Conservation (phyloP, 2,113 vertebrate genomes). For the Anseranas semipalmata region DNA sequence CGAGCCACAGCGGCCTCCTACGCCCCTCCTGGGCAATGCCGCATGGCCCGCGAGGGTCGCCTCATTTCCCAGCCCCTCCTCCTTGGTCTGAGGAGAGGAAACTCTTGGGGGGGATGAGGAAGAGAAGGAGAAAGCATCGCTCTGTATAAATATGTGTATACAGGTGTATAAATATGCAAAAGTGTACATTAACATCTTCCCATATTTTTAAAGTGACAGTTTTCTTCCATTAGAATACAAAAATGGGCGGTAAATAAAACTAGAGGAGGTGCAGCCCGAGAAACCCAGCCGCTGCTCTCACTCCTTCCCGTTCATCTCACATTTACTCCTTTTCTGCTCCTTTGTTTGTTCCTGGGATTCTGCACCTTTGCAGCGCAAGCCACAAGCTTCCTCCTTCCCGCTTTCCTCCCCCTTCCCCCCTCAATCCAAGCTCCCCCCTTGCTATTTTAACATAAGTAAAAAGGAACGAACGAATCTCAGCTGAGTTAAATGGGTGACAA, state of each 20-base stretch:
- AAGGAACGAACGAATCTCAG: constrained; percentile 77
- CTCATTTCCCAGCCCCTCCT: constrained; percentile 71
- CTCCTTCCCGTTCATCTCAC: not conserved
- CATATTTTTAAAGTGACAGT: rapidly evolving
- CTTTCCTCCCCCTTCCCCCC: constrained; percentile 27
- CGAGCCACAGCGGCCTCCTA: constrained; percentile 47
- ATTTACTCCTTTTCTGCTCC: not conserved
- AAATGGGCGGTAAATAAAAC: constrained; percentile 50
- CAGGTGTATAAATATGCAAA: not conserved
- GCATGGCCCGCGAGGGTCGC: constrained; percentile 54
- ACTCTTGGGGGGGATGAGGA: not conserved
- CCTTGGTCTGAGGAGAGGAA: constrained; percentile 67
- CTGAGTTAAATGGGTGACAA: constrained; percentile 83
- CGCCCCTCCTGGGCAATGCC: constrained; percentile 34
- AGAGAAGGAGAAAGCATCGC: not conserved
- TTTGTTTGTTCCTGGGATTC: constrained; percentile 74
- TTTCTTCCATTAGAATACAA: constrained; percentile 5
- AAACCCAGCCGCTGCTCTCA: not conserved
- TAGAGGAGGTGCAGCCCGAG: constrained; percentile 24
- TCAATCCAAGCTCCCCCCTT: constrained; percentile 34
- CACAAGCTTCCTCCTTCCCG: rapidly evolving
- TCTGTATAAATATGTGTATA: not conserved
- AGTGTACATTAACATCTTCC: rapidly evolving
- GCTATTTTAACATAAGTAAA: constrained; percentile 78
- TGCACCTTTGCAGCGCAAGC: not conserved